Conservation (phyloP, 2,113 vertebrate species). For the Ia io region DNA sequence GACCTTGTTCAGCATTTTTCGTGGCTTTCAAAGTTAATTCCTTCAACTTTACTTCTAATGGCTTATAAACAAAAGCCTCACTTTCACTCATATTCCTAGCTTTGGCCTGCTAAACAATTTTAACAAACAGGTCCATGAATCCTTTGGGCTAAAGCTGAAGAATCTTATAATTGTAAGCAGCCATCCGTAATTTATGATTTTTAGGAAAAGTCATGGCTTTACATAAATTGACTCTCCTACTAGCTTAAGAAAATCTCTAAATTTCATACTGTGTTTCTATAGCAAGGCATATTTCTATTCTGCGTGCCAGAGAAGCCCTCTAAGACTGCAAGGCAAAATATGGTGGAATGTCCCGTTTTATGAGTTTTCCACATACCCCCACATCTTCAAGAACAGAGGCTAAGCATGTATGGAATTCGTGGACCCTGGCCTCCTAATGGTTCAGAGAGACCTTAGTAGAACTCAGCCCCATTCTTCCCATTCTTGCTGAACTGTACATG, state of each 20-base stretch:
- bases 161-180: neutral
- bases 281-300: neutral
- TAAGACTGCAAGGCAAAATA: neutral
- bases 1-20: slow-evolving; percentile 4
- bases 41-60: slow-evolving; percentile 26
- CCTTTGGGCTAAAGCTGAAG: slow-evolving; percentile 2
- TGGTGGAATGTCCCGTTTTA: neutral
- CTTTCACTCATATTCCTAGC: neutral
- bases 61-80: slow-evolving; percentile 24
- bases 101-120: slow-evolving; percentile 37
- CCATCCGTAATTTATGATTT: neutral
- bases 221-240: neutral
- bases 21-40: slow-evolving; percentile 28
- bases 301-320: neutral
- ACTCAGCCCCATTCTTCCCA: neutral
- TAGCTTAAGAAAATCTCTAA: slow-evolving; percentile 12
- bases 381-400: neutral
- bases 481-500: neutral
- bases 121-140: neutral
- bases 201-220: slow-evolving; percentile 16
- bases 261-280: neutral
- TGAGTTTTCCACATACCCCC: neutral
- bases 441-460: neutral
- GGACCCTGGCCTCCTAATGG: neutral
- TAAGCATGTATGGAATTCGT: neutral